A percentile compares a stretch with the other conserved stretches of the same genome.
phyloP scores from a whole-genome alignment of 2,113 vertebrate genomes.

The Nanorana parkeri region DNA sequence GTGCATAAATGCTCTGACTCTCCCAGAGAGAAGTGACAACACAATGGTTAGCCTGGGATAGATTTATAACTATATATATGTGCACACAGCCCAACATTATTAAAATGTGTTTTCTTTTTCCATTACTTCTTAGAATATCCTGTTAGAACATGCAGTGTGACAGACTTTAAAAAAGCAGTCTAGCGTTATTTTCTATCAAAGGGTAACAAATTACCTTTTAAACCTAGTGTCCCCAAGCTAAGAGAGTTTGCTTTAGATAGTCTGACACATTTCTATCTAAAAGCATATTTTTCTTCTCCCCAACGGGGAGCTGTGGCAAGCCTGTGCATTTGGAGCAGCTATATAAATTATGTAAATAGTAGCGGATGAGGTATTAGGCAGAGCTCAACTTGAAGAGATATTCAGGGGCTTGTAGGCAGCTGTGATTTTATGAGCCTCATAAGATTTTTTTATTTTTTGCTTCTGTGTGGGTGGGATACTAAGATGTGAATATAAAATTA shows the following conservation, averaged over 20 bases:
- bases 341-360: constrained; percentile 57
- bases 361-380: constrained; percentile 48
- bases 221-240: constrained; percentile 50
- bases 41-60: not conserved
- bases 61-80: not conserved
- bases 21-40: no score
- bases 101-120: constrained; percentile 49
- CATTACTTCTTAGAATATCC: constrained; percentile 48
- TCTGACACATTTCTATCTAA: constrained; percentile 55
- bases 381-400: constrained; percentile 34
- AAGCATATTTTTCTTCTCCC: constrained; percentile 54
- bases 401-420: constrained; percentile 49
- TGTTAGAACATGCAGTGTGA: constrained; percentile 51
- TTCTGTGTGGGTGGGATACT: constrained; percentile 40
- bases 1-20: no score
- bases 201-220: constrained; percentile 55
- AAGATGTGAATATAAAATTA: constrained; percentile 17
- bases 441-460: constrained; percentile 8
- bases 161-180: constrained; percentile 47
- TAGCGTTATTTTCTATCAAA: constrained; percentile 50
- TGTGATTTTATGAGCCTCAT: constrained; percentile 39
- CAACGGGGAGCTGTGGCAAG: constrained; percentile 50
- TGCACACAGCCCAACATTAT: constrained; percentile 18
- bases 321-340: constrained; percentile 41
- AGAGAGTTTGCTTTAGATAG: constrained; percentile 46